Base-by-base conservation (phyloP, 2,888 invertebrate genomes). In the Drosophila emarginata region DNA sequence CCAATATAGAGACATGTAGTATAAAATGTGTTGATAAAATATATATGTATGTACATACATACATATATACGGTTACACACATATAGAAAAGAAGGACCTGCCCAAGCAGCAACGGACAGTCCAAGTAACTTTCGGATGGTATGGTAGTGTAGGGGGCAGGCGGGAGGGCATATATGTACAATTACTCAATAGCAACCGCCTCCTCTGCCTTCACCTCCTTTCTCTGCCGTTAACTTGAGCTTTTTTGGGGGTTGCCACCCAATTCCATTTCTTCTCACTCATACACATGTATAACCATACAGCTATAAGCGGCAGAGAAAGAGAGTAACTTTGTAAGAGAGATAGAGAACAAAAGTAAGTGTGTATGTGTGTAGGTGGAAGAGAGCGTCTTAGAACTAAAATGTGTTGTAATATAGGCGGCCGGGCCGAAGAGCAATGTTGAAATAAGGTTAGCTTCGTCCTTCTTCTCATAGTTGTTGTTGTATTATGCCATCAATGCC, bases 401-500 rank as follows among this genome's bases (percentile, higher is more conserved):
- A 87, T 85, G 78, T 85, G 78, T 85, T 85, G 80, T 85, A 83
- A 83, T 86, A 86, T 86, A 80, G 67, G 50, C 78, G 75, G 69
- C 64, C 36, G 54, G 32, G 11, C 77, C 77, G 12, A 23, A 40
- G 23, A 79, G 77, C 70, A 70, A 76, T 74, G 80, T 80, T 87
- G 87, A 80, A 88, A 83, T 86, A 83, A 80, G 74, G 80, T 87
- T 82, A 76, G 79, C 61, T 45, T 59, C 51, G 28, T 60, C 45
- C 18, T 66, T 64, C 60, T 40, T 51, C 26, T 61, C 50, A 11
- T 64, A 61, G 67, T 75, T 45, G 62, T 72, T 63, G 71, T 63
- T 77, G 75, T 84, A 88, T 87, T 87, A 89, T 89, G 74, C 86
- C 88, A 89, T 89, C 89, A 87, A 86, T 86, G 87, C 84, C 89